Evolutionary conservation across 2,113 vertebrate species (phyloP).

Genomic region (Lophochroa leadbeateri): DNA sequence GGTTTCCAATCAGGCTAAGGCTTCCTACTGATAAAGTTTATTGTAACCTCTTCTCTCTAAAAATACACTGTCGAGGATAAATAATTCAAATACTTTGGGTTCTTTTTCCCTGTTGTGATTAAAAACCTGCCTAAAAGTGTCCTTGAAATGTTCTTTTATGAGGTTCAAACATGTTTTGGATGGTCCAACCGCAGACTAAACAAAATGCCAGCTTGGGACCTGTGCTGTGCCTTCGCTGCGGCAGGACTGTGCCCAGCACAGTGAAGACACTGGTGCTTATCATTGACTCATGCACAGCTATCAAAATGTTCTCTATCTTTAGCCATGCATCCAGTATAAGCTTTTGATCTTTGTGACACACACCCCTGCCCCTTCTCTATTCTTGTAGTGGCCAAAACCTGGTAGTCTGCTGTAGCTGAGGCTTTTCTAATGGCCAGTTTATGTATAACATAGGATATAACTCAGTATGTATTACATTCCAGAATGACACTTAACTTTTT

Average conservation of each 20-base stretch:
- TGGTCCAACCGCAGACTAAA: background rate
- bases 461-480: background rate
- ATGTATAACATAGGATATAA: background rate
- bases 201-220: background rate
- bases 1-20: constrained; percentile 64
- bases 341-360: background rate
- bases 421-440: background rate
- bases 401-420: background rate
- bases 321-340: background rate
- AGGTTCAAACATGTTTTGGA: constrained; percentile 5
- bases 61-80: constrained; percentile 53
- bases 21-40: constrained; percentile 75
- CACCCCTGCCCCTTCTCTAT: background rate
- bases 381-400: background rate
- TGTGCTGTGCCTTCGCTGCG: background rate
- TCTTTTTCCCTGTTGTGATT: background rate
- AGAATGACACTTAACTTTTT: background rate
- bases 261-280: background rate
- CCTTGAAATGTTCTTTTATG: constrained; percentile 11
- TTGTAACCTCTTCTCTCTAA: constrained; percentile 70
- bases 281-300: background rate
- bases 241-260: background rate
- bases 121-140: constrained; percentile 27
- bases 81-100: constrained; percentile 44
- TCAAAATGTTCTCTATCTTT: background rate